Percentiles rank a stretch among this genome's conserved stretches.
These are phyloP conservation scores for Myzus persicae DNA, from an alignment of 1,140 invertebrate species.

Conservation along the genomic window DNA sequence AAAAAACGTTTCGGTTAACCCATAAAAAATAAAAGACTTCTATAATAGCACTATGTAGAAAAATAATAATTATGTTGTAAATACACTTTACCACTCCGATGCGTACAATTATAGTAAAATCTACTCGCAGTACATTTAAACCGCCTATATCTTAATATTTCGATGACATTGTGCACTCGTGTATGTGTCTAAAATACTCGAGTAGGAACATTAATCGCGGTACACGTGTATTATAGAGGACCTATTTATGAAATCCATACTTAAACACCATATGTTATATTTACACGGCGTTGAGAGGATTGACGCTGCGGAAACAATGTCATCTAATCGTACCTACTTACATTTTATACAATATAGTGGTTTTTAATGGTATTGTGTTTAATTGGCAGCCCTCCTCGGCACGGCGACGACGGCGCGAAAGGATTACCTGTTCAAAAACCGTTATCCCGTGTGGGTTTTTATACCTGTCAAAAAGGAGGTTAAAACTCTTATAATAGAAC, in stretches of 20 bases:
- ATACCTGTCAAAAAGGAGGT: slow-evolving; percentile 57
- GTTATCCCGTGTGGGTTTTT: slow-evolving; percentile 34
- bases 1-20: background rate
- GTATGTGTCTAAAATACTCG: background rate
- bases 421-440: slow-evolving; percentile 55
- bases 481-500: slow-evolving; percentile 32
- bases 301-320: background rate
- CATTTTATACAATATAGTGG: background rate
- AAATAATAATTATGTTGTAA: background rate
- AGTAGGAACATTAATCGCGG: background rate
- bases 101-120: background rate
- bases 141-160: background rate
- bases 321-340: background rate
- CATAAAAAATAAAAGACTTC: background rate
- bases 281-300: background rate
- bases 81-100: too few species aligned
- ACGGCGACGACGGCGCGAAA: background rate
- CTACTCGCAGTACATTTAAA: too few species aligned
- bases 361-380: slow-evolving; percentile 40
- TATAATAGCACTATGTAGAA: background rate
- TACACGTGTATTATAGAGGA: background rate
- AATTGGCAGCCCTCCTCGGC: background rate
- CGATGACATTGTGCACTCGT: background rate
- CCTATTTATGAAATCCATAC: too few species aligned
- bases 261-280: background rate